Evolutionary conservation across 2,888 invertebrate species (phyloP), one percentile per base, ranked within the genome.

Genomic region (Axea sp.): DNA sequence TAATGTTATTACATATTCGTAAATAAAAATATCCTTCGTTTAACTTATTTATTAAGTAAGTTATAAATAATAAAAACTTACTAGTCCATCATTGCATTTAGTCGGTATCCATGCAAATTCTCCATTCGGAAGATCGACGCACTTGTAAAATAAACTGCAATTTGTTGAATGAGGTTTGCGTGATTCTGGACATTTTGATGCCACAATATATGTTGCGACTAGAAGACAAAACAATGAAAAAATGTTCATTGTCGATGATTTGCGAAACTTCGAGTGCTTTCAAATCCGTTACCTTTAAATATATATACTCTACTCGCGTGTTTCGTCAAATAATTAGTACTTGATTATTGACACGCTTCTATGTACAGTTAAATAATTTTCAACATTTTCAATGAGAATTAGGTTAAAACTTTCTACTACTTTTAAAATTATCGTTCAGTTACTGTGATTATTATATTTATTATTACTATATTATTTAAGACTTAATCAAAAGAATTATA

Each of bases 61-160:
- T n/a, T n/a, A n/a, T n/a, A n/a, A n/a, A n/a, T n/a, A n/a, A n/a
- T 8, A 14, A 6, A 26, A 65, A 62, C 81, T 85, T 78, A 86
- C 86, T 78, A 86, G 76, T 55, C 83, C 84, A 5, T 84, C 77
- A 28, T 78, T 78, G 57, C 86, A 86, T 68, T 81, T 84, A 8
- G 81, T 79, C 6, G 86, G 86, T 2, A 81, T 80, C 86, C 86
- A 86, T 4, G 82, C 85, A 51, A 83, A 83, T 19, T 81, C 82
- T 6, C 78, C 82, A 12, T 73, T 77, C 0, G 85, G 85, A 8
- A 84, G 39, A 80, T 85, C 84, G 8, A 84, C 76, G 28, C 86
- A 87, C 28, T 81, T 83, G 39, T 84, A 86, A 78, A 83, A 87
- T 65, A 84, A 78, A n/a, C 74, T 78, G 33, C 86, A 87, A 41